Conservation (phyloP, 53 echinoderm and acorn worm species). For the Actinopyga echinites region DNA sequence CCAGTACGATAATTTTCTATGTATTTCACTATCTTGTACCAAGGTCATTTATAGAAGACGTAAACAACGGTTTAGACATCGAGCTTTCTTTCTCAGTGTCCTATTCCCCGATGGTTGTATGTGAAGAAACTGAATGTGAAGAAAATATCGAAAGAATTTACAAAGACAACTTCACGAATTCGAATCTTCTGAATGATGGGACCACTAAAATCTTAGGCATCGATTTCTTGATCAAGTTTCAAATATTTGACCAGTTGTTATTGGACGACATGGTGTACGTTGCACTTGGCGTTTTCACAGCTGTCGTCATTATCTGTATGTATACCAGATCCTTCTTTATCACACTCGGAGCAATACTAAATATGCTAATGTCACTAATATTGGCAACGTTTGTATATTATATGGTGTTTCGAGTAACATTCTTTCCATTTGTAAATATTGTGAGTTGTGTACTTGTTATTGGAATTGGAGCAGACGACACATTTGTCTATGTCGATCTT, state of each 20-base stretch:
- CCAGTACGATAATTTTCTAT: slow-evolving; percentile 36
- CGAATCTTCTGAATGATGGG: slow-evolving; percentile 36
- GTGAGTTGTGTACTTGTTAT: slow-evolving; percentile 63
- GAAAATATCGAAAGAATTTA: slow-evolving; percentile 37
- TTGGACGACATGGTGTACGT: slow-evolving; percentile 59
- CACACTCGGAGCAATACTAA: slow-evolving; percentile 66
- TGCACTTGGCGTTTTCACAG: slow-evolving; percentile 46
- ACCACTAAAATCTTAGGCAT: slow-evolving; percentile 62
- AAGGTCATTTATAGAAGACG: slow-evolving; percentile 20
- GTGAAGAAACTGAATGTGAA: too few relatives aligned
- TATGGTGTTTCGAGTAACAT: slow-evolving; percentile 64
- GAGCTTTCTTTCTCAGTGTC: slow-evolving; percentile 48
- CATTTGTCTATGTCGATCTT: slow-evolving; percentile 86
- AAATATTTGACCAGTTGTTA: slow-evolving; percentile 54
- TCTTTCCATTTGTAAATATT: slow-evolving; percentile 86
- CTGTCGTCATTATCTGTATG: slow-evolving; percentile 71
- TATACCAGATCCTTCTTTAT: slow-evolving; percentile 77
- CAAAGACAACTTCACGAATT: slow-evolving; percentile 49
- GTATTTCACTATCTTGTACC: slow-evolving; percentile 74
- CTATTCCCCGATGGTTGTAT: neutral
- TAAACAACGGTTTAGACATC: slow-evolving; percentile 11
- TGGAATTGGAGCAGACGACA: slow-evolving; percentile 90
- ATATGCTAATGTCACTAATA: slow-evolving; percentile 73
- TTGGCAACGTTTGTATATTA: slow-evolving; percentile 73
- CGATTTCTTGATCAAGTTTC: slow-evolving; percentile 67